Conservation (phyloP, 1,140 invertebrate genomes). For the Charaxes varanes region DNA sequence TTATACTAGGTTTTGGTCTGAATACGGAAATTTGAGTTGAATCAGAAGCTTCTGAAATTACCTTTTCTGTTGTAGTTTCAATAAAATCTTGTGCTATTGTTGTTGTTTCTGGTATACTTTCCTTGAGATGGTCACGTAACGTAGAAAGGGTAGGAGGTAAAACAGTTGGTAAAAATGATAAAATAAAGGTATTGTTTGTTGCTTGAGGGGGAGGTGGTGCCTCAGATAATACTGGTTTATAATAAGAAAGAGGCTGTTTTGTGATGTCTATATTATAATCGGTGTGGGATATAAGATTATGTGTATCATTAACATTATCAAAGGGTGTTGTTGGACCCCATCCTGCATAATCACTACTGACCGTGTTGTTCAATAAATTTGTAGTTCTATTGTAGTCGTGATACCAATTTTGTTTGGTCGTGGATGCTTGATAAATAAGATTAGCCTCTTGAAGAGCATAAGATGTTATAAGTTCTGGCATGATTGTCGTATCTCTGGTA, state of each 20-base stretch:
- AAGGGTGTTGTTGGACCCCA: constrained; percentile 64
- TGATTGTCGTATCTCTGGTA: constrained; percentile 33
- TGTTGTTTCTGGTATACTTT: constrained; percentile 22
- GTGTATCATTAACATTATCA: constrained; percentile 45
- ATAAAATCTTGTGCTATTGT: constrained; percentile 27
- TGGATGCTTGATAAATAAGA: constrained; percentile 77
- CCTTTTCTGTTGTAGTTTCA: constrained; percentile 34
- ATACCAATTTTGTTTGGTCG: constrained; percentile 62
- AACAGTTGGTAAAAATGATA: constrained; percentile 43
- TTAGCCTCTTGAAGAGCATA: constrained; percentile 76
- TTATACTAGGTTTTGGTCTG: constrained; percentile 33
- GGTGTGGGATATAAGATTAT: constrained; percentile 48
- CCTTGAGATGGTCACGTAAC: constrained; percentile 24
- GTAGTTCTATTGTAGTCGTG: constrained; percentile 45
- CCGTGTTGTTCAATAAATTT: constrained; percentile 34
- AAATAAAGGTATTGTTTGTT: constrained; percentile 18
- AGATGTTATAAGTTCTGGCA: constrained; percentile 43
- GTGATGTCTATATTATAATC: constrained; percentile 29
- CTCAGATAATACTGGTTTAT: constrained; percentile 49
- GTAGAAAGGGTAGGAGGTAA: constrained; percentile 27
- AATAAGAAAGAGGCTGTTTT: constrained; percentile 43
- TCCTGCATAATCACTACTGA: constrained; percentile 65
- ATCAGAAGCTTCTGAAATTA: constrained; percentile 14
- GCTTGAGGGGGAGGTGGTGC: constrained; percentile 29
- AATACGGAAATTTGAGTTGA: constrained; percentile 20